Evolutionary conservation across 2,888 invertebrate genomes (phyloP).

Genomic region (Odontomyia ornata): DNA sequence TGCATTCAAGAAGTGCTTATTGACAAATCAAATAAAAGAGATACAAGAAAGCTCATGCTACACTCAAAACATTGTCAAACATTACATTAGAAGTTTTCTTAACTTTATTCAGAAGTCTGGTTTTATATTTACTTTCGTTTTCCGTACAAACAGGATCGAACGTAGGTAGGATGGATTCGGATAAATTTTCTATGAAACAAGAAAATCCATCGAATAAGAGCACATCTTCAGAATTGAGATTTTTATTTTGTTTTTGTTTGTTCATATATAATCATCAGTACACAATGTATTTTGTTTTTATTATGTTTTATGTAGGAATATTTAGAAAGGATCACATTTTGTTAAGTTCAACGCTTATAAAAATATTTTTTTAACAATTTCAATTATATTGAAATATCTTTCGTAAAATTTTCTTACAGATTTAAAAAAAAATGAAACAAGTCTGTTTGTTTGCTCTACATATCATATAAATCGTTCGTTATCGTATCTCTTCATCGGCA

Average conservation of each 20-base stretch:
- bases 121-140: too few species aligned
- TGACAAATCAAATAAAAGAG: too few species aligned
- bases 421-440: constrained; percentile 44
- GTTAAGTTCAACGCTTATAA: constrained; percentile 51
- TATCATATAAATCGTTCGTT: constrained; percentile 22
- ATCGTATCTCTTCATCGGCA: constrained; percentile 25
- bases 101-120: too few species aligned
- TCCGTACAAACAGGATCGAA: too few species aligned
- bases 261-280: constrained; percentile 49
- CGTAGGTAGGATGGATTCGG: too few species aligned
- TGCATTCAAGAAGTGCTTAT: too few species aligned
- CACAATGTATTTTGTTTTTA: constrained; percentile 48
- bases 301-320: constrained; percentile 48
- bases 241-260: constrained; percentile 50
- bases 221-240: constrained; percentile 49
- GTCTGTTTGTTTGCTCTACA: constrained; percentile 39
- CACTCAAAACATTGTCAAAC: too few species aligned
- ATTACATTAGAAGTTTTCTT: too few species aligned
- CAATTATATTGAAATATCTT: constrained; percentile 50
- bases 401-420: constrained; percentile 43
- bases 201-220: constrained; percentile 43
- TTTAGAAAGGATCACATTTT: constrained; percentile 51
- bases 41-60: too few species aligned
- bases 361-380: constrained; percentile 50
- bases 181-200: not conserved